phyloP scores from a whole-genome alignment of 92 coral and sea anemone genomes.

The Pocillopora grandis region DNA sequence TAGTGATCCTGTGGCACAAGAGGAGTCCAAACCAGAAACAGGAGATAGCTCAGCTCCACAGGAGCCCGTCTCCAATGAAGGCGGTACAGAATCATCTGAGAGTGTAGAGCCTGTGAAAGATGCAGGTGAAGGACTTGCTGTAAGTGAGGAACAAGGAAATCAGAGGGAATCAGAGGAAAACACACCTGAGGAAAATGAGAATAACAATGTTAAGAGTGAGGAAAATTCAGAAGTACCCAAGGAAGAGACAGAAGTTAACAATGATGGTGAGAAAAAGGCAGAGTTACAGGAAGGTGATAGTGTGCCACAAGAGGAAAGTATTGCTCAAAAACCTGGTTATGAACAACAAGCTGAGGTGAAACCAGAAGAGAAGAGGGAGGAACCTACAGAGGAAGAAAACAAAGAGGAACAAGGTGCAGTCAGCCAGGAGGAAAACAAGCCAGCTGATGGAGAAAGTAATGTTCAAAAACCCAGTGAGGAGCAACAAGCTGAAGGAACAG shows the following conservation, averaged over 20 bases:
- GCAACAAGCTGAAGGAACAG: background rate
- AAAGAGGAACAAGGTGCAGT: background rate
- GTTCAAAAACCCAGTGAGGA: too few relatives aligned
- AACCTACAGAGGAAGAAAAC: slow-evolving; percentile 11
- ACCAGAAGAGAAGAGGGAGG: slow-evolving; percentile 16
- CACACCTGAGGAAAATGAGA: background rate
- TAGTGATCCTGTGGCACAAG: slow-evolving; percentile 6
- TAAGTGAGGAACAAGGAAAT: background rate
- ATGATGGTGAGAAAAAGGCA: slow-evolving; percentile 1
- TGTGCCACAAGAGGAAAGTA: background rate
- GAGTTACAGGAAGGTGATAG: slow-evolving; percentile 4
- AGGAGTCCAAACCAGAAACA: background rate
- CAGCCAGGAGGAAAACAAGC: background rate
- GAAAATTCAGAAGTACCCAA: background rate
- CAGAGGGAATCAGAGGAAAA: background rate
- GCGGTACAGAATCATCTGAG: background rate
- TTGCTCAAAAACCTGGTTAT: background rate
- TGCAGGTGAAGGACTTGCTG: slow-evolving; percentile 1
- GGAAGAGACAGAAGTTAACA: background rate
- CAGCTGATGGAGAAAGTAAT: background rate
- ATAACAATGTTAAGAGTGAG: background rate
- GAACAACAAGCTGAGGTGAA: slow-evolving; percentile 8
- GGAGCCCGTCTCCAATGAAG: background rate
- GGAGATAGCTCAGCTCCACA: background rate
- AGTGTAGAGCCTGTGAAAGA: slow-evolving; percentile 11